Percentiles rank a stretch among this genome's conserved stretches.
Conservation (phyloP, 2,113 vertebrate genomes). For the Sceloporus tristichus region DNA sequence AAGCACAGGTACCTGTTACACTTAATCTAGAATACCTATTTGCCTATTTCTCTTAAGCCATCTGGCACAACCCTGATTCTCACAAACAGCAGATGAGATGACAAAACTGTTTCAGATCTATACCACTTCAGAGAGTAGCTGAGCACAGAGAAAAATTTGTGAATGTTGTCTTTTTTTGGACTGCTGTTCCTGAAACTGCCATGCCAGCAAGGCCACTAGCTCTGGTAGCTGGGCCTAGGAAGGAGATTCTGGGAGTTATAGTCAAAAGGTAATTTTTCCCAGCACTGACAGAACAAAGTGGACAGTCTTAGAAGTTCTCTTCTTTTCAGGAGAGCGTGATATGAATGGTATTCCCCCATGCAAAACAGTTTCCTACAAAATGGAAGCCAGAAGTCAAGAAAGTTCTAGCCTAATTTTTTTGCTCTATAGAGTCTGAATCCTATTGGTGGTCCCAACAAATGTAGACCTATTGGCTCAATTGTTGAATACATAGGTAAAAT, state of each 20-base stretch:
- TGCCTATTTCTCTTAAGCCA: background rate
- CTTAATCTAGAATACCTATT: background rate
- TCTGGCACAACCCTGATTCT: background rate
- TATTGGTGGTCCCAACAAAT: no score
- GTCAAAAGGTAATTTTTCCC: no score
- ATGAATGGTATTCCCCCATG: background rate
- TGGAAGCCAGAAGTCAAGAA: background rate
- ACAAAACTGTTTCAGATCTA: background rate
- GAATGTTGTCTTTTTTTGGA: no score
- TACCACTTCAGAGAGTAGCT: constrained; percentile 2
- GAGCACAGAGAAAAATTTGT: background rate
- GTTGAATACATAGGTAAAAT: no score
- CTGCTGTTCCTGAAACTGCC: no score
- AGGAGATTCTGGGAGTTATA: no score
- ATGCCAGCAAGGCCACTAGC: no score
- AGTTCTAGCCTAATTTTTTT: no score
- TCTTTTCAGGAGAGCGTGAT: background rate
- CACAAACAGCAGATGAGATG: background rate
- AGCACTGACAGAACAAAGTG: background rate
- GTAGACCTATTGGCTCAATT: no score
- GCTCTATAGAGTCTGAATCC: no score
- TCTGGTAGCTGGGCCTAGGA: no score
- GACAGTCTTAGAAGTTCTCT: background rate
- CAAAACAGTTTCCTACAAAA: background rate
- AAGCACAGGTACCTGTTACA: no score